These are phyloP conservation scores for Heliconius hewitsoni DNA, from an alignment of 1,140 invertebrate genomes.

Conservation along the genomic window DNA sequence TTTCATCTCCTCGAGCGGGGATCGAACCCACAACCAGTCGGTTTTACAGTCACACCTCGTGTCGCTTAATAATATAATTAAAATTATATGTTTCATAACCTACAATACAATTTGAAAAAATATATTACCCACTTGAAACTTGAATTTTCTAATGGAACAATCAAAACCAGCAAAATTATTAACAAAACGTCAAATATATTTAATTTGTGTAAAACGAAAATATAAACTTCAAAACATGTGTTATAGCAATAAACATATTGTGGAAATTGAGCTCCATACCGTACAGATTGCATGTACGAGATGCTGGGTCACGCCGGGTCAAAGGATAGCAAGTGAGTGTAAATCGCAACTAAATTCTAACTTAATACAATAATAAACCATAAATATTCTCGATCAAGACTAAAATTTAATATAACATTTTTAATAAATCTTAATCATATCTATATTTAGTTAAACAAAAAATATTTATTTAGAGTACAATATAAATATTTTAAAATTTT, in stretches of 20 bases:
- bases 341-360: slow-evolving; percentile 28
- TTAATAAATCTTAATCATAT: not conserved
- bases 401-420: not conserved
- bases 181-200: not conserved
- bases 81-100: too few species aligned
- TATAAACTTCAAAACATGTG: not conserved
- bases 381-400: not conserved
- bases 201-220: not conserved
- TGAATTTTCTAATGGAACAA: too few species aligned
- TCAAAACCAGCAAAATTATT: too few species aligned
- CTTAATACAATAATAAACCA: not conserved
- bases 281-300: slow-evolving; percentile 17
- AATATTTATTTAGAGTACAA: too few species aligned
- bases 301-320: slow-evolving; percentile 28
- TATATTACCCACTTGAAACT: too few species aligned
- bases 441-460: not conserved
- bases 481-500: not conserved
- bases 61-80: too few species aligned
- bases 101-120: too few species aligned
- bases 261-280: slow-evolving; percentile 19
- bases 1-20: too few species aligned
- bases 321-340: slow-evolving; percentile 26
- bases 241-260: slow-evolving; percentile 22
- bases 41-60: too few species aligned
- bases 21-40: too few species aligned